Conservation (phyloP, 2,797 vertebrate genomes). For the Myotis vivesi region DNA sequence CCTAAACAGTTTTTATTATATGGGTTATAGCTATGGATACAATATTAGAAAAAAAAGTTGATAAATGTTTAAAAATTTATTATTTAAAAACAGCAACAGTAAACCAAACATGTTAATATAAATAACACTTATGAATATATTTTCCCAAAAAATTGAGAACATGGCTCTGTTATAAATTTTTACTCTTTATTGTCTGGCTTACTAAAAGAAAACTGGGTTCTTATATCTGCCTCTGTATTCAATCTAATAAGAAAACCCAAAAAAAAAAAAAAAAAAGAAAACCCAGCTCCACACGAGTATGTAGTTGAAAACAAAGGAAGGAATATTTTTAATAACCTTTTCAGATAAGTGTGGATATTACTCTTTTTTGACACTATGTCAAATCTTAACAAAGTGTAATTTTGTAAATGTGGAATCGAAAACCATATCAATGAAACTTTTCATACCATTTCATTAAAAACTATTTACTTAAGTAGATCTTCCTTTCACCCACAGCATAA, state of each 20-base stretch:
- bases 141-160: not conserved
- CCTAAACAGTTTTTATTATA: not conserved
- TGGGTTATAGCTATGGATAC: not conserved
- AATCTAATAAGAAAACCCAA: conserved; percentile 41
- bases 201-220: not conserved
- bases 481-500: not conserved
- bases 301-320: not conserved
- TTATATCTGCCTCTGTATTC: not conserved
- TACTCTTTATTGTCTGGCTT: conserved; percentile 4
- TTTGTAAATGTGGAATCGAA: not conserved
- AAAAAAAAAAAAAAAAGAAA: no score
- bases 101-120: not conserved
- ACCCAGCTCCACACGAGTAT: not conserved
- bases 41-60: not conserved
- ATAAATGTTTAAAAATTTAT: not conserved
- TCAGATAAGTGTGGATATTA: not conserved
- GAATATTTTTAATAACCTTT: not conserved
- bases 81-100: not conserved
- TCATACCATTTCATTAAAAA: not conserved
- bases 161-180: not conserved
- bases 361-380: not conserved
- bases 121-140: not conserved
- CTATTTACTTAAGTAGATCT: not conserved
- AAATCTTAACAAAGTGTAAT: not conserved
- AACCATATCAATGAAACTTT: not conserved